phyloP scores from a whole-genome alignment of 2,113 vertebrate species.

The Myxocyprinus asiaticus region DNA sequence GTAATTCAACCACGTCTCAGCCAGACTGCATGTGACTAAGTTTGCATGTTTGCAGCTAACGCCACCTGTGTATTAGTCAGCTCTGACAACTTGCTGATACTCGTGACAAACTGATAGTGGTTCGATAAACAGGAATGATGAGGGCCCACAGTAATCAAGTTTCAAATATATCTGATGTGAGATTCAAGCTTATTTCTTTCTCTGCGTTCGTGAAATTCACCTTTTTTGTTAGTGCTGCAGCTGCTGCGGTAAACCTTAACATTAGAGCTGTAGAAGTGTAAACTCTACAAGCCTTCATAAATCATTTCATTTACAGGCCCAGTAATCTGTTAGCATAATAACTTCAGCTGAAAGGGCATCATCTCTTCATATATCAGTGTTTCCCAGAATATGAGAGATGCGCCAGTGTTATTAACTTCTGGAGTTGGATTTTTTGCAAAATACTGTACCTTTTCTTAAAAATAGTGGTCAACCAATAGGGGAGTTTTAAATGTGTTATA shows the following conservation, averaged over 20 bases:
- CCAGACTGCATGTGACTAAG: background rate
- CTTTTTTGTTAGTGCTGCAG: too few relatives aligned
- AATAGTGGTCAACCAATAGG: too few relatives aligned
- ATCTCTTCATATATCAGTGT: background rate
- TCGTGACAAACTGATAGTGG: background rate
- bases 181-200: background rate
- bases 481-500: too few relatives aligned
- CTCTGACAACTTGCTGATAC: constrained; percentile 13
- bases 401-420: too few relatives aligned
- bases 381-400: background rate
- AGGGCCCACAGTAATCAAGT: background rate
- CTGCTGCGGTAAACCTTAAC: background rate
- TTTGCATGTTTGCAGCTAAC: background rate
- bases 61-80: constrained; percentile 31
- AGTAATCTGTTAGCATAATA: background rate
- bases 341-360: constrained; percentile 4
- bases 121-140: background rate
- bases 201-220: background rate
- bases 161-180: background rate
- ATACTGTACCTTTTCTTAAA: too few relatives aligned
- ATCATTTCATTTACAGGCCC: background rate
- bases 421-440: too few relatives aligned
- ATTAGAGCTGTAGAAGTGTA: background rate
- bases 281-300: background rate
- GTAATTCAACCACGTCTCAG: background rate